phyloP scores from a whole-genome alignment of 2,888 invertebrate genomes.

The Polymixis flavicincta region DNA sequence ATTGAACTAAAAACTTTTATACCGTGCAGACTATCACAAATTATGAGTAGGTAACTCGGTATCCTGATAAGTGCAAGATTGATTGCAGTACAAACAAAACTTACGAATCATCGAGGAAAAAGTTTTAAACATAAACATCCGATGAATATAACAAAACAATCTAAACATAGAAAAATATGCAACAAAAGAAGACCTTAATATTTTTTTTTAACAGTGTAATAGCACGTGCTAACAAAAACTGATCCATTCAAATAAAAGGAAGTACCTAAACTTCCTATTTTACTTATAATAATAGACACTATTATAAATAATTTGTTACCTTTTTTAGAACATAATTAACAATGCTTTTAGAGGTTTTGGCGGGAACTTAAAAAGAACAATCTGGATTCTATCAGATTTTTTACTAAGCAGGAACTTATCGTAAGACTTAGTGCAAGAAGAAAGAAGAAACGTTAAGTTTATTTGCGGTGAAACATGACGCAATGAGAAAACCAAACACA shows the following conservation, averaged over 20 bases:
- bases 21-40: too few species aligned
- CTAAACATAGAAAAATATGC: slow-evolving; percentile 11
- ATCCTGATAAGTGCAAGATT: too few species aligned
- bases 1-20: too few species aligned
- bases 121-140: neutral
- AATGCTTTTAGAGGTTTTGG: slow-evolving; percentile 5
- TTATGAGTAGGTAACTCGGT: too few species aligned
- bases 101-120: neutral
- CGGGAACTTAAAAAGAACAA: neutral
- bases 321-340: slow-evolving; percentile 25
- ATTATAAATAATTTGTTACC: slow-evolving; percentile 10
- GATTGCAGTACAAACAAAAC: too few species aligned
- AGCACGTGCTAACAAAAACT: slow-evolving; percentile 43
- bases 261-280: slow-evolving; percentile 52
- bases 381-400: neutral
- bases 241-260: slow-evolving; percentile 40
- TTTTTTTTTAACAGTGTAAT: slow-evolving; percentile 28
- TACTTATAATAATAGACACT: slow-evolving; percentile 21
- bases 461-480: neutral
- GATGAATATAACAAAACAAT: neutral
- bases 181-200: slow-evolving; percentile 57
- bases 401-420: neutral
- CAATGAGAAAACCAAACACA: neutral
- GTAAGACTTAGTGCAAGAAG: neutral
- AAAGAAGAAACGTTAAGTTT: neutral